Evolutionary conservation across 2,113 vertebrate genomes (phyloP), one percentile per base, ranked within the genome.

Genomic region (Prolemur simus): DNA sequence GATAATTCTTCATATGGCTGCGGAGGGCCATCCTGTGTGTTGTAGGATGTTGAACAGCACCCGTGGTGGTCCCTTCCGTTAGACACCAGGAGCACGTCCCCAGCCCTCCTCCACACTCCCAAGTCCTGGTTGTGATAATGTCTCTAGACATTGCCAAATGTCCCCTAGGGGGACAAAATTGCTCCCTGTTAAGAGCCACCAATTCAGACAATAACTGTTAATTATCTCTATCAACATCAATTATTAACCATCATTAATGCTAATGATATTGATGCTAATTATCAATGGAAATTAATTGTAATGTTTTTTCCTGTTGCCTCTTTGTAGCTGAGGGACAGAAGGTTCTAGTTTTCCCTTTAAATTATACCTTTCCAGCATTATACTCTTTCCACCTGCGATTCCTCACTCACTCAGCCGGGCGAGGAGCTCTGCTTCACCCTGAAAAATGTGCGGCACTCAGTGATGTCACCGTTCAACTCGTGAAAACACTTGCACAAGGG

Each of bases 391-490:
- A 17, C 29, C 56, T 9, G 27, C 18, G 80, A 37, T 11, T 15
- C 54, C 54, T 29, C 27, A 8, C 39, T 34, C 10, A 13, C 42
- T 18, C 63, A 27, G 56, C 34, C 37, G 7, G 3, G 23, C 15
- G 74, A 10, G 34, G 29, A 11, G 5, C 15, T 85, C 42, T 21
- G 32, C 54, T 25, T 76, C 7, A 2, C 12, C 39, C 39, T 0
- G 32, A 9, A 68, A 6, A 39, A 18, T 0, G 5, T 6, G 52
- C 15, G 0, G 9, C 39, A 39, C 74, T n/a, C 25, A 6, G 12
- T 3, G 7, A 1, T 18, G 13, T 81, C 21, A 12, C 0, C 0
- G 78, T 0, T 3, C 3, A 25, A 7, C 25, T 87, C 18, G 0
- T 0, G 20, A 34, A 11, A 63, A 60, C 2, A 0, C 12, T 18